Percentiles rank a stretch among this genome's conserved stretches.
Evolutionary conservation across 2,888 invertebrate genomes (phyloP).

Genomic region (Anorthoa munda): DNA sequence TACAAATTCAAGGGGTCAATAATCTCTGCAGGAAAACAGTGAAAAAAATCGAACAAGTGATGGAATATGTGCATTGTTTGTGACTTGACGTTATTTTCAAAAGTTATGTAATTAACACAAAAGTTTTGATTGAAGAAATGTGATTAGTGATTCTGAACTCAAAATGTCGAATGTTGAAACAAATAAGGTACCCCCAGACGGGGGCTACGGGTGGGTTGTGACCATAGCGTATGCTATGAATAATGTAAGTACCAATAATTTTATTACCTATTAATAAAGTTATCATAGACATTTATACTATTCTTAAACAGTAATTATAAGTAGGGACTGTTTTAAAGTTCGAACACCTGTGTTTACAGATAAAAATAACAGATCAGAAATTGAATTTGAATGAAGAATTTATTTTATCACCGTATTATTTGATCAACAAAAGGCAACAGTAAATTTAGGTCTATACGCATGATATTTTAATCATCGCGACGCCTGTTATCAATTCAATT

Average conservation of each 20-base stretch:
- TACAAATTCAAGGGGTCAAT: conserved; percentile 60
- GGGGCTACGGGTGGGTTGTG: conserved; percentile 93
- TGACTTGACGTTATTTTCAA: conserved; percentile 53
- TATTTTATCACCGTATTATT: conserved; percentile 7
- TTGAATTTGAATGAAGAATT: background rate
- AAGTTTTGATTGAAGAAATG: conserved; percentile 64
- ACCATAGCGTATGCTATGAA: conserved; percentile 91
- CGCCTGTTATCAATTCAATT: conserved; percentile 43
- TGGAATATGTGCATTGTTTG: conserved; percentile 65
- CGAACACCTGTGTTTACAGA: background rate
- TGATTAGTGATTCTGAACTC: conserved; percentile 65
- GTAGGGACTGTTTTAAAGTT: background rate
- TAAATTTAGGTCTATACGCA: conserved; percentile 13
- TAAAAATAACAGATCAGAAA: background rate
- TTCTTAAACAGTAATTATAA: background rate
- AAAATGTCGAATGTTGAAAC: conserved; percentile 77
- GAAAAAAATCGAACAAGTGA: conserved; percentile 32
- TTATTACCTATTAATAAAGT: background rate
- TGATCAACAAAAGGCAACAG: conserved; percentile 10
- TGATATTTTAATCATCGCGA: conserved; percentile 17
- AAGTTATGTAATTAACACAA: conserved; percentile 53
- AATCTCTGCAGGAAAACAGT: conserved; percentile 49
- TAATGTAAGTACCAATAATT: conserved; percentile 89
- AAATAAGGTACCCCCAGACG: conserved; percentile 91
- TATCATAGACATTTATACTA: background rate